Base-by-base conservation (phyloP, 2,888 invertebrate genomes). In the Spilosoma lubricipeda region DNA sequence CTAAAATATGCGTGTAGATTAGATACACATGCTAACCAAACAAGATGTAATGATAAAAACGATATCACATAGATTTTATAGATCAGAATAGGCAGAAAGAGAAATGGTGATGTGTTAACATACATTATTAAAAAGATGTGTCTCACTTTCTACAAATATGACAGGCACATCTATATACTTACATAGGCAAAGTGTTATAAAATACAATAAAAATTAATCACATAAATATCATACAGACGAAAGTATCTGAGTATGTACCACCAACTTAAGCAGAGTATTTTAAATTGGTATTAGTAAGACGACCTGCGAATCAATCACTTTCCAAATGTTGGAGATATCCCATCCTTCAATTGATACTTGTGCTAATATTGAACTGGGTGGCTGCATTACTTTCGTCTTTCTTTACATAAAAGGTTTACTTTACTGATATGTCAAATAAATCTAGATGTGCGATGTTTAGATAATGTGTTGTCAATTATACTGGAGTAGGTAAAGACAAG, bases 1-100 rank as follows among this genome's bases (percentile, higher is more conserved):
- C 27, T 27, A 27, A 59, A 59, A 59, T 59, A 27, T 59, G 73
- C 30, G 74, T 67, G 23, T 36, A 65, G 65, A 30, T 52, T 72
- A 36, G 65, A 59, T 59, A 59, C 59, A 59, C 13, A 59, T 27
- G 59, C 13, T 59, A 59, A 27, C 27, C 59, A 59, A 27, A 59
- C 59, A 59, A 59, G 27, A 59, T 59, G 59, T 59, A 59, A 27
- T 27, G 59, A 27, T 59, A 59, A 59, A 59, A 59, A 27, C 27
- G 59, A 59, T 59, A 27, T 59, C 59, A 27, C 27, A 59, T 59
- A 59, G 59, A 59, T 59, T 59, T 59, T 59, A 27, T 59, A 59
- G 59, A 59, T 59, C 27, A 15, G 27, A 59, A 59, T 27, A 27
- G 27, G 59, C 13, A 27, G 13, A 56, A n/a, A 59, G 13, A 59